Conservation (phyloP, 2,113 vertebrate genomes). For the Notechis scutatus region DNA sequence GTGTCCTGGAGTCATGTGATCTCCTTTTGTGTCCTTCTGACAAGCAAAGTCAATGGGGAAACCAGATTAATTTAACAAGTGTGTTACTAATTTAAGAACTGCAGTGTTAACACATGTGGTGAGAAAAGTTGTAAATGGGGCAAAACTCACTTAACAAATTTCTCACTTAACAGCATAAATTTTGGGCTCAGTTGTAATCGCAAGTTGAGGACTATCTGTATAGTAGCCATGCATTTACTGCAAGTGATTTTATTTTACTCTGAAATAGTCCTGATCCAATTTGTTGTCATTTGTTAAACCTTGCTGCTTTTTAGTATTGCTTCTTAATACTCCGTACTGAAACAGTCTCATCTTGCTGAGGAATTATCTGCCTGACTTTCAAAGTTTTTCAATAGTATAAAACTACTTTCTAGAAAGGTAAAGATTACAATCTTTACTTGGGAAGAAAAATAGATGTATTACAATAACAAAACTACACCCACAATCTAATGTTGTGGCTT, state of each 20-base stretch:
- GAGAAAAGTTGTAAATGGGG: not conserved
- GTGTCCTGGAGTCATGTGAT: not conserved
- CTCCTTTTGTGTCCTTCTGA: not conserved
- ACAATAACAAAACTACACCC: conserved; percentile 4
- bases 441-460: conserved; percentile 51
- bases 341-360: conserved; percentile 42
- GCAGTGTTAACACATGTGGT: not conserved
- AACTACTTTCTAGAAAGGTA: conserved; percentile 25
- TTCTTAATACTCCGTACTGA: conserved; percentile 28
- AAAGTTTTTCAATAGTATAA: conserved; percentile 38
- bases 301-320: conserved; percentile 21
- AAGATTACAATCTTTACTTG: conserved; percentile 60
- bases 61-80: not conserved
- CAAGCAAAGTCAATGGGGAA: not conserved
- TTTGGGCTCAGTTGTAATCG: not conserved
- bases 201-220: not conserved
- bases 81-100: not conserved
- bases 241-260: conserved; percentile 54
- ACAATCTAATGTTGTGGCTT: conserved; percentile 60
- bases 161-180: not conserved
- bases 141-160: not conserved
- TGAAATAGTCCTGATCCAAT: conserved; percentile 52
- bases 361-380: conserved; percentile 42
- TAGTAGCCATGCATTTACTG: not conserved
- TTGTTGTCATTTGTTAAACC: conserved; percentile 50